Percentiles rank a stretch among this genome's conserved stretches.
Conservation (phyloP, 2,113 vertebrate genomes). For the Tachysurus vachellii region DNA sequence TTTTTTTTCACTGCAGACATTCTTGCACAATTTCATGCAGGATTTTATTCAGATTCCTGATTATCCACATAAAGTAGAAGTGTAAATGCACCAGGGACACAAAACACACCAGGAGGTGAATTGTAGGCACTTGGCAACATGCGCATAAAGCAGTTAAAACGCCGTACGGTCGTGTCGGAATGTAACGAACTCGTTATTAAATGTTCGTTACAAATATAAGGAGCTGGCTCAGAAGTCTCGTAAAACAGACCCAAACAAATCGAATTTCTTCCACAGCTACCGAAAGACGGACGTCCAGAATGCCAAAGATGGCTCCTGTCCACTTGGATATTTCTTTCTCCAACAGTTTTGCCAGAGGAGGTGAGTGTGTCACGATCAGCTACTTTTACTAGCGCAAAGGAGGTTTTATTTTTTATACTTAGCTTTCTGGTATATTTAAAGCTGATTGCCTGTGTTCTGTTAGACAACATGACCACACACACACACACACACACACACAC, state of each 20-base stretch:
- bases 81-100: not conserved
- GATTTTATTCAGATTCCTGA: not conserved
- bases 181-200: not conserved
- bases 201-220: not conserved
- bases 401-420: not conserved
- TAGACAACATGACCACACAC: not conserved
- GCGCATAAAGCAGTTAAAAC: not conserved
- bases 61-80: no score
- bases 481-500: not conserved
- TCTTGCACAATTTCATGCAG: not conserved
- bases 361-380: constrained; percentile 73
- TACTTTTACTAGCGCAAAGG: constrained; percentile 11
- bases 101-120: not conserved
- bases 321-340: constrained; percentile 93
- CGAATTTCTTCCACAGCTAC: constrained; percentile 74
- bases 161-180: not conserved
- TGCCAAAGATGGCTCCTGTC: constrained; percentile 93
- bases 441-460: constrained; percentile 26
- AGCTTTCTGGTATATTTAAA: not conserved
- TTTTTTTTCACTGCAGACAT: not conserved
- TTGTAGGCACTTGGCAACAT: not conserved
- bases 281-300: constrained; percentile 88
- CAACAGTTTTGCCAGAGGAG: constrained; percentile 95
- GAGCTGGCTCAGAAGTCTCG: not conserved
- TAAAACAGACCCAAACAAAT: not conserved